These are phyloP conservation scores for Phymastichus coffea DNA, from an alignment of 1,140 invertebrate species.

Conservation along the genomic window DNA sequence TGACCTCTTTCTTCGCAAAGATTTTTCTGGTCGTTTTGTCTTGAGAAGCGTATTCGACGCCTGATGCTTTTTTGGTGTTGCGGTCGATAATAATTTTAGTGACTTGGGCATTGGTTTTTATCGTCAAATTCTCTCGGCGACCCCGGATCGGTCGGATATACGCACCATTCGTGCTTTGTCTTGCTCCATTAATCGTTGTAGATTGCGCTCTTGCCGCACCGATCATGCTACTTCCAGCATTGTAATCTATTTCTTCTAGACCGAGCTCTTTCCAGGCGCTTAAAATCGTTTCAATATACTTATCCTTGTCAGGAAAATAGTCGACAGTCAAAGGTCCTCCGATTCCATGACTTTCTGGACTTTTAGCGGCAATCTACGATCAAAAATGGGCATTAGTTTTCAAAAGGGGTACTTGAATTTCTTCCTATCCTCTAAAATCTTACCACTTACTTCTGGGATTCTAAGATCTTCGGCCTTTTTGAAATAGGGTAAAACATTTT, in stretches of 20 bases:
- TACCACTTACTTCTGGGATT: slow-evolving; percentile 14
- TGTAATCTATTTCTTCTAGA: slow-evolving; percentile 50
- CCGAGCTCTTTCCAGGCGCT: slow-evolving; percentile 55
- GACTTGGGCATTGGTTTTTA: slow-evolving; percentile 67
- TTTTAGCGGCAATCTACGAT: slow-evolving; percentile 49
- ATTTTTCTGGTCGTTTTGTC: slow-evolving; percentile 29
- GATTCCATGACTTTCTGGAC: slow-evolving; percentile 62
- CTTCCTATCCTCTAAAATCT: not conserved
- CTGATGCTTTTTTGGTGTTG: slow-evolving; percentile 64
- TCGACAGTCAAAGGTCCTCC: slow-evolving; percentile 66
- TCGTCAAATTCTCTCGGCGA: slow-evolving; percentile 67
- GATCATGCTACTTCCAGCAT: slow-evolving; percentile 59
- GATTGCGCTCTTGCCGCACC: slow-evolving; percentile 66
- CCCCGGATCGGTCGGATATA: slow-evolving; percentile 69
- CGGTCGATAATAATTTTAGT: slow-evolving; percentile 71
- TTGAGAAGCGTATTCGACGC: slow-evolving; percentile 58
- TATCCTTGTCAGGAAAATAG: slow-evolving; percentile 59
- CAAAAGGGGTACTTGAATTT: not conserved
- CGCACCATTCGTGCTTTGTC: slow-evolving; percentile 68
- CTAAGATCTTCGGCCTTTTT: slow-evolving; percentile 69
- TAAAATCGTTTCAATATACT: slow-evolving; percentile 54
- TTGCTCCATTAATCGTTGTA: slow-evolving; percentile 63
- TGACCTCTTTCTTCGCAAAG: slow-evolving; percentile 60
- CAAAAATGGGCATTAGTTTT: not conserved
- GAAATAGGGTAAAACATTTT: slow-evolving; percentile 76